These are phyloP conservation scores for Aix galericulata DNA, from an alignment of 2,113 vertebrate species.

Conservation along the genomic window DNA sequence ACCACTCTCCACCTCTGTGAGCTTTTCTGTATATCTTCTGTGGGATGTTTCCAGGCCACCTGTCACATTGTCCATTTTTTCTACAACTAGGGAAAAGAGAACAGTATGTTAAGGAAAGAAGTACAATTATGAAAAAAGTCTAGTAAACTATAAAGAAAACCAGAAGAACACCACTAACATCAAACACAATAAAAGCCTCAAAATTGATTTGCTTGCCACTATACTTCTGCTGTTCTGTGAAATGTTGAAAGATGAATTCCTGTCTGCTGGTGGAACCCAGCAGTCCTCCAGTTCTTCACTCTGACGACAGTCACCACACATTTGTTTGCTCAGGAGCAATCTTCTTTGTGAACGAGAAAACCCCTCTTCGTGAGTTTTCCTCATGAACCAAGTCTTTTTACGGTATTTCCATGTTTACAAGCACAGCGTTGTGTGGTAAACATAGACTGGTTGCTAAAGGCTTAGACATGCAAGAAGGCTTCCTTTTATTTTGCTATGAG, in stretches of 20 bases:
- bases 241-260: not conserved
- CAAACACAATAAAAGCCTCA: not conserved
- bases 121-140: not conserved
- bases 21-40: slow-evolving; percentile 88
- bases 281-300: not conserved
- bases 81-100: slow-evolving; percentile 86
- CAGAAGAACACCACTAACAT: not conserved
- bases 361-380: not conserved
- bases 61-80: slow-evolving; percentile 93
- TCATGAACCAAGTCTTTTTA: not conserved
- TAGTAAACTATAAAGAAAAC: not conserved
- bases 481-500: not conserved
- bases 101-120: slow-evolving; percentile 38
- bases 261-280: not conserved
- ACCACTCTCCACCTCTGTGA: slow-evolving; percentile 87
- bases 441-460: not conserved
- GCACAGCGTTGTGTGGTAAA: not conserved
- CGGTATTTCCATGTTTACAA: not conserved
- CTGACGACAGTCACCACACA: not conserved
- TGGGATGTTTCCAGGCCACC: slow-evolving; percentile 87
- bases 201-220: not conserved
- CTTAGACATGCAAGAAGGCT: not conserved
- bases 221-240: not conserved
- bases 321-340: not conserved
- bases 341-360: not conserved